phyloP scores from a whole-genome alignment of 2,888 invertebrate species.

The Parthenolecanium corni region DNA sequence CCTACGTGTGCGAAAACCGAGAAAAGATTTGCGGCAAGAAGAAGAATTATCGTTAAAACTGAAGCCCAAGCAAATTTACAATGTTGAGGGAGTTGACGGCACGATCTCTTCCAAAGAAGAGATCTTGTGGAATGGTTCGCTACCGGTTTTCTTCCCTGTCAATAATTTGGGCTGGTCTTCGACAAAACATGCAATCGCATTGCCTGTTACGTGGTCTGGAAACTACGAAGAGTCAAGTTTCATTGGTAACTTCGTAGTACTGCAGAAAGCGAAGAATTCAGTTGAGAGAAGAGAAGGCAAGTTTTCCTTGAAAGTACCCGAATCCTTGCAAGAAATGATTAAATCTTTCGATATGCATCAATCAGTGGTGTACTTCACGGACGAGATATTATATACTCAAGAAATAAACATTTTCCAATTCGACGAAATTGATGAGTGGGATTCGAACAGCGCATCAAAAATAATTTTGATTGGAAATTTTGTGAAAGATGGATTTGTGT shows the following conservation, averaged over 20 bases:
- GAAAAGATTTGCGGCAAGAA: slow-evolving; percentile 1
- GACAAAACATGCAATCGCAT: background rate
- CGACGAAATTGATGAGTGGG: slow-evolving; percentile 7
- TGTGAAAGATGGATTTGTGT: background rate
- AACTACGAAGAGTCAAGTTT: background rate
- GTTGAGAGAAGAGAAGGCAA: background rate
- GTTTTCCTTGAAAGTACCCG: slow-evolving; percentile 2
- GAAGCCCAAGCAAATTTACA: background rate
- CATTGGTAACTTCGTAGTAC: slow-evolving; percentile 2
- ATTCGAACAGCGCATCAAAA: background rate
- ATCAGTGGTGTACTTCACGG: slow-evolving; percentile 4
- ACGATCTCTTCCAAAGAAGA: background rate
- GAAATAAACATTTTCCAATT: background rate
- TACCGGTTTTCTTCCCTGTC: background rate
- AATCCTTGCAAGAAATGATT: background rate
- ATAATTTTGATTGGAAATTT: background rate
- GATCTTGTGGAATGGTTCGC: slow-evolving; percentile 9
- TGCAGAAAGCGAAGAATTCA: slow-evolving; percentile 2
- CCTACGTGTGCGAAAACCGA: background rate
- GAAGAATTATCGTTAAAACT: slow-evolving; percentile 10
- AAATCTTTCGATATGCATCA: background rate
- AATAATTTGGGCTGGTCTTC: background rate
- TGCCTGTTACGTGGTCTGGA: slow-evolving; percentile 13
- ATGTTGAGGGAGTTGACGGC: background rate
- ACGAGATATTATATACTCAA: background rate